These are phyloP conservation scores for Catamblyrhynchus diadema DNA, from an alignment of 2,797 vertebrate species.

Conservation along the genomic window DNA sequence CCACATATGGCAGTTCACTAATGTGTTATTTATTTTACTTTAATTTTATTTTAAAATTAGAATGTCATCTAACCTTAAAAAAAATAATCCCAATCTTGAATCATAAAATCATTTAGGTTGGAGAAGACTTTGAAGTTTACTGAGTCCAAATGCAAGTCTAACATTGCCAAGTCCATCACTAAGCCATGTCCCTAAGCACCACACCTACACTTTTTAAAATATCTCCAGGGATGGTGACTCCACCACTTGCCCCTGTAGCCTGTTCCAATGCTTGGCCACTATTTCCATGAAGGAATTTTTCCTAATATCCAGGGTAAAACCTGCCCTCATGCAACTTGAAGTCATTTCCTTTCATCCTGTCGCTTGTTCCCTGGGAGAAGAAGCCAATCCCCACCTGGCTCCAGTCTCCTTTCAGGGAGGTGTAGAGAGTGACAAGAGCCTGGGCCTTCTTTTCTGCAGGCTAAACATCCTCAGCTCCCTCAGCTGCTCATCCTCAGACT, in stretches of 20 bases:
- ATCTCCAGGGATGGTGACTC: neutral
- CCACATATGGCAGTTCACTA: neutral
- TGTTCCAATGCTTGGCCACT: neutral
- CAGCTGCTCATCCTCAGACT: neutral
- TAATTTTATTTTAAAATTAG: neutral
- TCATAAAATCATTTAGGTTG: neutral
- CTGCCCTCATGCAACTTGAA: accelerated
- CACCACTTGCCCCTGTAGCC: neutral
- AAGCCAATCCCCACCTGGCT: neutral
- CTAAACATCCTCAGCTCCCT: neutral
- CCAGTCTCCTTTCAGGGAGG: neutral
- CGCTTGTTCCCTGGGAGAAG: neutral
- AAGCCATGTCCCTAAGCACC: neutral
- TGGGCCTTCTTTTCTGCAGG: neutral
- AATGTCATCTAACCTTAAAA: neutral
- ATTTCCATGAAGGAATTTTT: neutral
- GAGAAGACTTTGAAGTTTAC: neutral
- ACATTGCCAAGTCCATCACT: neutral
- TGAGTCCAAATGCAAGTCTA: neutral
- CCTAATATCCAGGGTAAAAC: neutral
- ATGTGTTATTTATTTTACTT: neutral
- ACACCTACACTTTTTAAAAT: neutral
- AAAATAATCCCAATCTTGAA: neutral
- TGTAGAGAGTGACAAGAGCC: neutral
- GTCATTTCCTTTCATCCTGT: neutral